A percentile compares a stretch with the other conserved stretches of the same genome.
phyloP scores from a whole-genome alignment of 2,113 vertebrate genomes.

The Trogon melanurus region DNA sequence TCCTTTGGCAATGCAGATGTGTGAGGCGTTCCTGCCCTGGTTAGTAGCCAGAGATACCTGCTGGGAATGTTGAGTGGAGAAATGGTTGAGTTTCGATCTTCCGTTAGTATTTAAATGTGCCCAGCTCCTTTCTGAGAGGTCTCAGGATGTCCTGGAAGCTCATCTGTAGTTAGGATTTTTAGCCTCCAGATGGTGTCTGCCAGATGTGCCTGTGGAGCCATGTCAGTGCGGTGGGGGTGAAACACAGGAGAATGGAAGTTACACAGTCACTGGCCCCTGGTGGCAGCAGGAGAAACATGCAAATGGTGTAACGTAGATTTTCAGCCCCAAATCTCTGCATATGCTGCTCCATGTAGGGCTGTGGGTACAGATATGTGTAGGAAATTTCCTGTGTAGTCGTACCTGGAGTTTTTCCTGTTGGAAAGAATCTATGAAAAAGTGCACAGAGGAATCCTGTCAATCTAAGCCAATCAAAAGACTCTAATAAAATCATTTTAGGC shows the following conservation, averaged over 20 bases:
- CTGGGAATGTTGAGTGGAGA: background rate
- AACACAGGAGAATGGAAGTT: background rate
- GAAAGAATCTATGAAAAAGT: background rate
- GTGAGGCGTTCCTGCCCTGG: background rate
- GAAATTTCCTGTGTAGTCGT: background rate
- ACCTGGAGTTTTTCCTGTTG: background rate
- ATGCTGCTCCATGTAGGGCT: background rate
- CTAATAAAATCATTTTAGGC: background rate
- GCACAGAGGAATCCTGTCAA: background rate
- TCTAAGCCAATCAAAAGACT: background rate
- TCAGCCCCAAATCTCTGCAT: background rate
- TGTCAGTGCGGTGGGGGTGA: background rate
- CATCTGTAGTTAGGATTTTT: background rate
- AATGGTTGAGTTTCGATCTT: background rate
- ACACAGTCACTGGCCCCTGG: conserved; percentile 10
- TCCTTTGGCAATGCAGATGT: background rate
- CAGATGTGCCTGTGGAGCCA: background rate
- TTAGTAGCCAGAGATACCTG: background rate
- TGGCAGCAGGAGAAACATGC: background rate
- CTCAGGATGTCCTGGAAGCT: background rate
- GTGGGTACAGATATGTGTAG: background rate
- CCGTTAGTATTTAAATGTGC: background rate
- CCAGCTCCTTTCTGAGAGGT: background rate
- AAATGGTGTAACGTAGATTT: background rate
- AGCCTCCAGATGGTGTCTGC: conserved; percentile 14